Evolutionary conservation across 2,888 invertebrate genomes (phyloP).

Genomic region (Rhaphigaster nebulosa): DNA sequence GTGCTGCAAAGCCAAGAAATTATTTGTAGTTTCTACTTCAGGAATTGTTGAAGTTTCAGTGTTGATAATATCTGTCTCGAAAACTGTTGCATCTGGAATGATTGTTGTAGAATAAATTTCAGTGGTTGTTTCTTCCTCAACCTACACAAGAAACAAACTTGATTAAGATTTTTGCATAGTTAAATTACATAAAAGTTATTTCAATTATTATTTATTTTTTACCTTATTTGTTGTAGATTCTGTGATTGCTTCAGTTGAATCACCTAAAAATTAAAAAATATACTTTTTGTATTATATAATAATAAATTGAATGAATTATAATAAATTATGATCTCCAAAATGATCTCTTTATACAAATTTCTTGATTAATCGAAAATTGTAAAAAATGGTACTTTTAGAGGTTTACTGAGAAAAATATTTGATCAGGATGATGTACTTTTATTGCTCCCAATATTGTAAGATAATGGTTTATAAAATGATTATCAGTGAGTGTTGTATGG

Average conservation of each 20-base stretch:
- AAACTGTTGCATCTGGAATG: not conserved
- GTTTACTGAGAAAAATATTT: too few species aligned
- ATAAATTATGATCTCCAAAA: not conserved
- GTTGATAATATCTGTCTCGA: not conserved
- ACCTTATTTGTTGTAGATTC: constrained; percentile 41
- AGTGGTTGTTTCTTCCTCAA: constrained; percentile 28
- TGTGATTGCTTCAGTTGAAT: not conserved
- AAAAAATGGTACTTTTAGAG: too few species aligned
- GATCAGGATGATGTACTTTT: too few species aligned
- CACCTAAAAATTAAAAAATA: not conserved
- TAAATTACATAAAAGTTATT: not conserved
- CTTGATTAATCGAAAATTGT: not conserved
- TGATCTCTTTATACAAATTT: not conserved
- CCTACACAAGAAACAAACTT: not conserved
- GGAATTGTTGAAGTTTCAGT: constrained; percentile 45
- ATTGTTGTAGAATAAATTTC: constrained; percentile 13
- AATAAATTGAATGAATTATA: not conserved
- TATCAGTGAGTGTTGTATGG: too few species aligned
- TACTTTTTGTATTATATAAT: not conserved
- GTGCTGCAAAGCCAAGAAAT: not conserved
- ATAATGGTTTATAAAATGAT: too few species aligned
- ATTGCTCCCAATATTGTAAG: too few species aligned
- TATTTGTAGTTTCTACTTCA: constrained; percentile 25
- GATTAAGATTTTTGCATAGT: not conserved
- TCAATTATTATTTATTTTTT: not conserved